Conservation (phyloP, 1,140 invertebrate genomes). For the Mya arenaria region DNA sequence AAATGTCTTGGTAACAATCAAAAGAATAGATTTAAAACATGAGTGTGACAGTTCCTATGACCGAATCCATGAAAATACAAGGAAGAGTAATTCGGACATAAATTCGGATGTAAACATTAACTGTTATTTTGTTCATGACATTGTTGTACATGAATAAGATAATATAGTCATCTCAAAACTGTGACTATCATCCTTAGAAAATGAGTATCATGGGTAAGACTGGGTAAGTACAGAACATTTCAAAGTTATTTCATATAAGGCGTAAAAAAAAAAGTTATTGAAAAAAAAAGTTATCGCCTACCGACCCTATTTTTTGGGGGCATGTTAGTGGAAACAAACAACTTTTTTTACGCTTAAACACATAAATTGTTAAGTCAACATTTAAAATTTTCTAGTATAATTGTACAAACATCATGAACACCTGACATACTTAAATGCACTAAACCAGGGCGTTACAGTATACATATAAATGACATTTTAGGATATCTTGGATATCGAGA, state of each 20-base stretch:
- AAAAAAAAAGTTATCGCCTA: neutral
- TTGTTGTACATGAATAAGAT: constrained; percentile 15
- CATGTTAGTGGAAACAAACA: constrained; percentile 9
- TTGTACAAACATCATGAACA: constrained; percentile 14
- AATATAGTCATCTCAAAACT: constrained; percentile 6
- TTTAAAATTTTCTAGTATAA: constrained; percentile 16
- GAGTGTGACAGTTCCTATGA: no score
- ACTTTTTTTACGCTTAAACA: constrained; percentile 14
- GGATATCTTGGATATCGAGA: constrained; percentile 10
- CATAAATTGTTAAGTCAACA: constrained; percentile 15
- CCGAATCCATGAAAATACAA: no score
- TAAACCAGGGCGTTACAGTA: constrained; percentile 9
- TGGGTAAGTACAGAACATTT: constrained; percentile 12
- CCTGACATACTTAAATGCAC: constrained; percentile 13
- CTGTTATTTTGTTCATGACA: constrained; percentile 14
- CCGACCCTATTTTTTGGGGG: neutral
- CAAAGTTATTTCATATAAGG: constrained; percentile 10
- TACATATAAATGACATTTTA: constrained; percentile 16
- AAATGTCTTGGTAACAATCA: no score
- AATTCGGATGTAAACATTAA: constrained; percentile 7
- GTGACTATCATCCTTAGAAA: constrained; percentile 13
- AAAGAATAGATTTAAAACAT: no score
- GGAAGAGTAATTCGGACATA: neutral
- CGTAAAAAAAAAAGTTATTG: neutral
- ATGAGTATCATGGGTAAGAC: constrained; percentile 3